phyloP scores from a whole-genome alignment of 1,140 invertebrate genomes.

The Drosophila ironensis region DNA sequence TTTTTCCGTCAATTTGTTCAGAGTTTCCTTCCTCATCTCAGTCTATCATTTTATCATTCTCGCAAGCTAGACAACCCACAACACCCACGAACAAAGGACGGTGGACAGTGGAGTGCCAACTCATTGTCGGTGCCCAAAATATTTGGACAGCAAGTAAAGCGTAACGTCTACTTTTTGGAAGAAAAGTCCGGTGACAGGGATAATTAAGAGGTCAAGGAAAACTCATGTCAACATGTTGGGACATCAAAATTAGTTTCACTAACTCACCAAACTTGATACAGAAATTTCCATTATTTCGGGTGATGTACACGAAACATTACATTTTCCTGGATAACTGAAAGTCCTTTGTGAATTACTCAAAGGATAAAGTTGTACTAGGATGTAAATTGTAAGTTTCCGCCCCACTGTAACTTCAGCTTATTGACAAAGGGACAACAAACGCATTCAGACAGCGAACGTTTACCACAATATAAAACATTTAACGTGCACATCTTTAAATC shows the following conservation, averaged over 20 bases:
- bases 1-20: slow-evolving; percentile 42
- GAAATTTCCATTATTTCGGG: too few relatives aligned
- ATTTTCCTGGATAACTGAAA: too few relatives aligned
- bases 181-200: background rate
- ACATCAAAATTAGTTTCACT: too few relatives aligned
- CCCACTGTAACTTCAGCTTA: slow-evolving; percentile 33
- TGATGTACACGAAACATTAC: too few relatives aligned
- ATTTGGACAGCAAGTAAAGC: slow-evolving; percentile 35
- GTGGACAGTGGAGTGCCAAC: slow-evolving; percentile 35
- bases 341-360: too few relatives aligned
- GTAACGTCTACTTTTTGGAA: background rate
- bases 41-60: too few relatives aligned
- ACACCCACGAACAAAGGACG: slow-evolving; percentile 33
- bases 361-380: background rate
- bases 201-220: too few relatives aligned
- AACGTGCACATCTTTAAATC: slow-evolving; percentile 72
- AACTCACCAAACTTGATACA: too few relatives aligned
- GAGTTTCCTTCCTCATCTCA: slow-evolving; percentile 9
- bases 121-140: slow-evolving; percentile 20
- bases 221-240: too few relatives aligned
- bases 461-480: slow-evolving; percentile 55
- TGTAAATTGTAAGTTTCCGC: background rate
- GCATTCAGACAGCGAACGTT: slow-evolving; percentile 27
- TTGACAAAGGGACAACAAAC: slow-evolving; percentile 34
- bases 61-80: slow-evolving; percentile 27